Evolutionary conservation across 2,797 vertebrate species (phyloP).

Genomic region (Graptemys geographica): DNA sequence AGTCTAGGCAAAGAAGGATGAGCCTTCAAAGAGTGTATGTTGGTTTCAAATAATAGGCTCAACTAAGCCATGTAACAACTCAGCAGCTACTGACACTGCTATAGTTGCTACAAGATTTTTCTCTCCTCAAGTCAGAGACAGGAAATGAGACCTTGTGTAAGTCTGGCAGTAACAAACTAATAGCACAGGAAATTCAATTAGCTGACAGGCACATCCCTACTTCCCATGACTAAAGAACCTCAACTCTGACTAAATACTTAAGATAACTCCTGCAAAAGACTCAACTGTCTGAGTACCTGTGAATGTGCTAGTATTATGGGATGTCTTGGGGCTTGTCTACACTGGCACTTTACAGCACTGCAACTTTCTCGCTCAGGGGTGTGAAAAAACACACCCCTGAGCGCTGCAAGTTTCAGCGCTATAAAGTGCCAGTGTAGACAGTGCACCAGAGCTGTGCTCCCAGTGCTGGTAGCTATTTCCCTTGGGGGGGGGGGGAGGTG

Average conservation of each 20-base stretch:
- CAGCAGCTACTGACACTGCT: neutral
- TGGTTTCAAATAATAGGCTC: neutral
- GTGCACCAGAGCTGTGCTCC: too few species aligned
- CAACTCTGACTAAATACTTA: neutral
- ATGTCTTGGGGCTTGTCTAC: neutral
- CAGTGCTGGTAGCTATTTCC: too few species aligned
- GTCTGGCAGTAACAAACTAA: neutral
- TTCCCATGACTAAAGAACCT: neutral
- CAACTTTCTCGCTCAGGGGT: too few species aligned
- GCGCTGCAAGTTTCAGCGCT: too few species aligned
- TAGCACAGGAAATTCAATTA: rapidly evolving
- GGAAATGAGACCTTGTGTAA: rapidly evolving
- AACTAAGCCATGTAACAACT: neutral
- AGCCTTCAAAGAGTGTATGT: neutral
- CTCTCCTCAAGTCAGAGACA: neutral
- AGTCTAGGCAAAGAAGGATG: neutral
- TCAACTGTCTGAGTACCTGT: neutral
- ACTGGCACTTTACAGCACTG: too few species aligned
- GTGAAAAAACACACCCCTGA: too few species aligned
- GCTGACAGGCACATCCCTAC: neutral
- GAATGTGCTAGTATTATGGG: neutral
- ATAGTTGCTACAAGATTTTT: neutral
- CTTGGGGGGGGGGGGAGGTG: too few species aligned
- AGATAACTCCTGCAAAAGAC: neutral
- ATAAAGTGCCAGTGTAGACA: too few species aligned